Conservation (phyloP, 2,888 invertebrate species). For the Lysandra bellargus region DNA sequence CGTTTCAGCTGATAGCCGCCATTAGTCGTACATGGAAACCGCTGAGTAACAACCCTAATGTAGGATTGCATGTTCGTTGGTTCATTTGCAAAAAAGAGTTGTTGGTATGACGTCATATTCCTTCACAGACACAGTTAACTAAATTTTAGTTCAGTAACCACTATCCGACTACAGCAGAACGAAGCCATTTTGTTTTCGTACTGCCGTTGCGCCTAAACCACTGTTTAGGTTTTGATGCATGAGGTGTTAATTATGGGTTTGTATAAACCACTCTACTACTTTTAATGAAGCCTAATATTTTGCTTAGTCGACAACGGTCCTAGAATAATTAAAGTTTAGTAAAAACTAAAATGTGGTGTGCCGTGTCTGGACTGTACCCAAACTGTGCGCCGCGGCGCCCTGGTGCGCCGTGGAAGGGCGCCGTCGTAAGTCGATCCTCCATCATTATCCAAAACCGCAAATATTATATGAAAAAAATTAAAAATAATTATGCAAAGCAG, state of each 20-base stretch:
- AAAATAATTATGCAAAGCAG: too few species aligned
- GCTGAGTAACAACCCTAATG: background rate
- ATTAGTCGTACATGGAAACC: background rate
- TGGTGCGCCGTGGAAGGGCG: too few species aligned
- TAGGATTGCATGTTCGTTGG: conserved; percentile 7
- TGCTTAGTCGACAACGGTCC: background rate
- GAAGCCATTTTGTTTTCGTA: background rate
- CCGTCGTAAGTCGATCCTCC: too few species aligned
- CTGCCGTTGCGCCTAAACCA: background rate
- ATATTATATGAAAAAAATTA: too few species aligned
- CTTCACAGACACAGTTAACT: background rate
- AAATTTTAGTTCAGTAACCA: background rate
- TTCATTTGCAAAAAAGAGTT: conserved; percentile 2
- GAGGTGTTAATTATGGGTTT: too few species aligned
- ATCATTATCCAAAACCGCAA: too few species aligned
- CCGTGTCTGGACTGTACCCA: too few species aligned
- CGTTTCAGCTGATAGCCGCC: conserved; percentile 2
- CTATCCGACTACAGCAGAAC: background rate
- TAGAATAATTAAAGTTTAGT: background rate
- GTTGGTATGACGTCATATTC: conserved; percentile 12
- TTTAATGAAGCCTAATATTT: background rate
- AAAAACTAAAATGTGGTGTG: background rate
- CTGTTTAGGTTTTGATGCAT: too few species aligned
- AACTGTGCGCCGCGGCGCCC: too few species aligned
- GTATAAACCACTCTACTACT: too few species aligned